Conservation (phyloP, 1,140 invertebrate genomes). For the Drosophila baimaii region DNA sequence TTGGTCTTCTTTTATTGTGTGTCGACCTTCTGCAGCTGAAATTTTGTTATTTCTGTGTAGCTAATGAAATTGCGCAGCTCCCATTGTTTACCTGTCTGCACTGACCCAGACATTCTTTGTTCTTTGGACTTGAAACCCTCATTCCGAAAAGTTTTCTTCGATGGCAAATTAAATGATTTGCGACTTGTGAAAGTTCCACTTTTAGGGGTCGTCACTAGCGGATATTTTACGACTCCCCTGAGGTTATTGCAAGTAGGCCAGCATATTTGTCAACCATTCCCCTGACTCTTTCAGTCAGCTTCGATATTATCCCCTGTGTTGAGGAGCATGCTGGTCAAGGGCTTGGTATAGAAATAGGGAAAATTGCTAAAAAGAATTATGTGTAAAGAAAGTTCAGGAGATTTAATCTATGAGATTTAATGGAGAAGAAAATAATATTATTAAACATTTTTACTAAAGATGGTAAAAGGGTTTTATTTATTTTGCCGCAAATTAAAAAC, state of each 20-base stretch:
- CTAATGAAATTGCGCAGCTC: constrained; percentile 36
- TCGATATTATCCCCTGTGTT: background rate
- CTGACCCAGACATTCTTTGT: constrained; percentile 32
- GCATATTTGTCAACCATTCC: constrained; percentile 10
- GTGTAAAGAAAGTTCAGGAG: too few relatives aligned
- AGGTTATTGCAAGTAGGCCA: constrained; percentile 25
- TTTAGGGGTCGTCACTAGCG: constrained; percentile 28
- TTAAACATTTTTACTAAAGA: too few relatives aligned
- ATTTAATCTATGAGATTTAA: too few relatives aligned
- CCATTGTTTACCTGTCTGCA: constrained; percentile 40
- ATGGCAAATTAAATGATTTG: constrained; percentile 71
- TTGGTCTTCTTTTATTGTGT: constrained; percentile 1
- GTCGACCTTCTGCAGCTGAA: constrained; percentile 5
- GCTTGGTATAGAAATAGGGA: background rate
- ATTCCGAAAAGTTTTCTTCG: constrained; percentile 6
- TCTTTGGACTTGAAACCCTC: background rate
- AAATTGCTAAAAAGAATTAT: background rate
- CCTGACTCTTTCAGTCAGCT: background rate
- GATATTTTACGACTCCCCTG: constrained; percentile 59
- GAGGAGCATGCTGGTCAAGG: background rate
- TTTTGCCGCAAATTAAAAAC: too few relatives aligned
- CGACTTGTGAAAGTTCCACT: constrained; percentile 39
- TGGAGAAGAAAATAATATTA: too few relatives aligned
- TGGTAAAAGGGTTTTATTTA: too few relatives aligned
- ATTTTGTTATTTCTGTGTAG: constrained; percentile 10